phyloP scores from a whole-genome alignment of 2,113 vertebrate species.

The Potamarius usumacintae region DNA sequence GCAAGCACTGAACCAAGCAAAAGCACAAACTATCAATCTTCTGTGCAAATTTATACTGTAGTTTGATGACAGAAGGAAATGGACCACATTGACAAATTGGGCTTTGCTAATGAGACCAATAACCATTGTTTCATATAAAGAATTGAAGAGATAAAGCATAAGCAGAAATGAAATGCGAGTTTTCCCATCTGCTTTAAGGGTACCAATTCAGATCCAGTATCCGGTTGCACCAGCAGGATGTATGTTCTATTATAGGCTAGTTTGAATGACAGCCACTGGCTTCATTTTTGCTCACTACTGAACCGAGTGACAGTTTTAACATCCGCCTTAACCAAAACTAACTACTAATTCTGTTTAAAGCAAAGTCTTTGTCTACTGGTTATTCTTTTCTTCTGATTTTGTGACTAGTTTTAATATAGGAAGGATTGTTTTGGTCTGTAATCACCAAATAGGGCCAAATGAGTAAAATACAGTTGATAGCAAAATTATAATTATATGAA shows the following conservation, averaged over 20 bases:
- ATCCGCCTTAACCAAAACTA: background rate
- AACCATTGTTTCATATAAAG: background rate
- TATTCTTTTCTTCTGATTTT: background rate
- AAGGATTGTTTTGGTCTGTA: background rate
- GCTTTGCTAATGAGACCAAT: background rate
- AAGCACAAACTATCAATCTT: slow-evolving; percentile 17
- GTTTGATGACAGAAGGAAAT: slow-evolving; percentile 14
- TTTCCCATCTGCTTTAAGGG: background rate
- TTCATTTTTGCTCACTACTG: background rate
- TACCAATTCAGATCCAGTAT: background rate
- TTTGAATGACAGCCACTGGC: background rate
- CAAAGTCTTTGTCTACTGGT: background rate
- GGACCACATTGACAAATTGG: slow-evolving; percentile 8
- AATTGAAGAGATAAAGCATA: background rate
- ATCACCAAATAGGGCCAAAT: background rate
- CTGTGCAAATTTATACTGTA: slow-evolving; percentile 13
- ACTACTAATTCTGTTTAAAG: background rate
- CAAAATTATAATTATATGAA: too few relatives aligned
- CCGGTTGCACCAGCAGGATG: background rate
- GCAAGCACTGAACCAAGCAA: slow-evolving; percentile 1
- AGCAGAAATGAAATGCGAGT: background rate
- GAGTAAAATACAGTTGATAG: background rate
- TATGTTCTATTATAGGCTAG: background rate
- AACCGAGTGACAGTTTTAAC: background rate
- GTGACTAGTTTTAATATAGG: background rate